These are phyloP conservation scores for Tragopan temminckii DNA, from an alignment of 2,797 vertebrate genomes.

Conservation along the genomic window DNA sequence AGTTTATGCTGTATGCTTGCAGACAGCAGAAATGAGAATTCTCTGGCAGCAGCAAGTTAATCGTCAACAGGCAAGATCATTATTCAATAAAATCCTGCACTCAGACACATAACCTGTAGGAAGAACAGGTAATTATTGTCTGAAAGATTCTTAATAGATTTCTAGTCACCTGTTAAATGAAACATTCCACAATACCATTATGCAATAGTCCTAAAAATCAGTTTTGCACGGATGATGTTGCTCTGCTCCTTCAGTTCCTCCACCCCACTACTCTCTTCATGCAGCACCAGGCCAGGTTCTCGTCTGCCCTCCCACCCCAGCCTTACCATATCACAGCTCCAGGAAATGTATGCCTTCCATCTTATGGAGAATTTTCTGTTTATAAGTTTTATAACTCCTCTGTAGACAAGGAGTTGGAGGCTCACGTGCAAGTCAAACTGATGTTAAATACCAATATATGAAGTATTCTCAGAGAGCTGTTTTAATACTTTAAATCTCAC, in stretches of 20 bases:
- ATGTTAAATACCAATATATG: background rate
- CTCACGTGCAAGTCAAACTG: background rate
- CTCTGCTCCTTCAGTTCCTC: background rate
- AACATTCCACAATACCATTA: background rate
- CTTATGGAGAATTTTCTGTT: background rate
- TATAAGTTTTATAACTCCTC: background rate
- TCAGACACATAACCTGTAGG: background rate
- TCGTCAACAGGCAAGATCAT: background rate
- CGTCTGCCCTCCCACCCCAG: background rate
- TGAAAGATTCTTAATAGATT: background rate
- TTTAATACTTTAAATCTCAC: background rate
- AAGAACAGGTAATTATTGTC: background rate
- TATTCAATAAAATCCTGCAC: background rate
- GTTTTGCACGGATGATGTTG: background rate
- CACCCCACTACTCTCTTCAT: background rate
- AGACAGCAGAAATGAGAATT: background rate
- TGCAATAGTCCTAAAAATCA: background rate
- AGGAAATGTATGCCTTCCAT: background rate
- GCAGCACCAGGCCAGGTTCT: background rate
- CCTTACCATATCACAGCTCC: background rate
- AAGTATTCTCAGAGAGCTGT: background rate
- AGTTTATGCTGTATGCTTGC: background rate
- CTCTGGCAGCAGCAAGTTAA: background rate
- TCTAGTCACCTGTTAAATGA: background rate
- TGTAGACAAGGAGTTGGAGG: background rate